Conservation (phyloP, 2,797 vertebrate genomes). For the Rhodeus uyekii region DNA sequence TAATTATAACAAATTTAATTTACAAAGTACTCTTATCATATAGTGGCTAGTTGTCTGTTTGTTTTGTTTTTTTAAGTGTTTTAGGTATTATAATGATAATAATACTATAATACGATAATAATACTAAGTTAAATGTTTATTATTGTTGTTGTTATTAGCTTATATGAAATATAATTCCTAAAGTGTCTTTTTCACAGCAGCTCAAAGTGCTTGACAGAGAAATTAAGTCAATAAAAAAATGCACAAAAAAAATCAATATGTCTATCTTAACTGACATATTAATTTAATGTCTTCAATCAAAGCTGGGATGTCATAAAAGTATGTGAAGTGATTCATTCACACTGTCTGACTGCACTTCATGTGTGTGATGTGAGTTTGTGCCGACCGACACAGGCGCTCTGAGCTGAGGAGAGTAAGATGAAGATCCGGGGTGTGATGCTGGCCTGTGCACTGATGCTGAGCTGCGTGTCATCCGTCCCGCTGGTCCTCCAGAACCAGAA, state of each 20-base stretch:
- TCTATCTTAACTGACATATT: background rate
- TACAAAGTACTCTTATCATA: background rate
- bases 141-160: background rate
- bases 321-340: background rate
- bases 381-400: background rate
- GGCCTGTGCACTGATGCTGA: slow-evolving; percentile 11
- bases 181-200: background rate
- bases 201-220: background rate
- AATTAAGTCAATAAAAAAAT: background rate
- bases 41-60: background rate
- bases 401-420: slow-evolving; percentile 29
- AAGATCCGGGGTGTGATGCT: slow-evolving; percentile 15
- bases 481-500: background rate
- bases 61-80: background rate
- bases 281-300: background rate
- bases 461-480: background rate
- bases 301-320: background rate
- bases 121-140: background rate
- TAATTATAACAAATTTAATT: background rate
- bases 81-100: background rate
- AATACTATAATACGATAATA: background rate
- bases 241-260: background rate
- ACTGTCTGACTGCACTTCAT: background rate
- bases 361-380: background rate
- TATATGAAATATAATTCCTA: background rate